These are phyloP conservation scores for Eumeta japonica DNA, from an alignment of 1,140 invertebrate species.

Conservation along the genomic window DNA sequence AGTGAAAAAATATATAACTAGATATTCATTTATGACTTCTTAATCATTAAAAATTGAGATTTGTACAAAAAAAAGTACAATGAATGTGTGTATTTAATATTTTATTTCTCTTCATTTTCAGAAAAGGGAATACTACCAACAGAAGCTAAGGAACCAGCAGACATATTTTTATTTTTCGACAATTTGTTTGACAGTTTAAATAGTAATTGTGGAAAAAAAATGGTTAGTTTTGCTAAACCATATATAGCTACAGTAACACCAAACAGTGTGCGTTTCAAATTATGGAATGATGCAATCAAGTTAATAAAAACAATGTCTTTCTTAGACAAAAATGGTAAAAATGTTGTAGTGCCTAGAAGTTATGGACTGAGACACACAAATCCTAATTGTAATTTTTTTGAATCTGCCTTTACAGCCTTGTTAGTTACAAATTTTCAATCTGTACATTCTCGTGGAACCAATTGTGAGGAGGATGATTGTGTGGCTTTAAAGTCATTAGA, in stretches of 20 bases:
- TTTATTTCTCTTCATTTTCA: conserved; percentile 12
- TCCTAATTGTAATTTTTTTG: conserved; percentile 7
- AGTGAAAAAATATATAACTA: too few relatives aligned
- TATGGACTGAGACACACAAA: conserved; percentile 10
- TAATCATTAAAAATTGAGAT: too few relatives aligned
- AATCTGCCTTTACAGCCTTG: conserved; percentile 7
- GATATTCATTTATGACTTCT: too few relatives aligned
- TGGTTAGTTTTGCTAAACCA: conserved; percentile 18
- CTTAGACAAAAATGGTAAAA: conserved; percentile 17
- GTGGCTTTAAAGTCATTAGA: conserved; percentile 3
- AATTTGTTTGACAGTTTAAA: conserved; percentile 17
- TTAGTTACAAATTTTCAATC: conserved; percentile 14
- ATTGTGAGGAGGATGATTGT: conserved; percentile 17
- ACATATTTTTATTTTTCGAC: conserved; percentile 19
- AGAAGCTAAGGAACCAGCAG: conserved; percentile 18
- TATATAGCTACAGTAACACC: too few relatives aligned
- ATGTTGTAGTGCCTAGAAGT: conserved; percentile 14
- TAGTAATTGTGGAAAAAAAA: conserved; percentile 8
- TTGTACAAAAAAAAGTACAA: too few relatives aligned
- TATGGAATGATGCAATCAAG: conserved; percentile 14
- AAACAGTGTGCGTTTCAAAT: conserved; percentile 24
- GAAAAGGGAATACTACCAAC: conserved; percentile 12
- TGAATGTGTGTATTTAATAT: neutral
- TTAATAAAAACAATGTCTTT: conserved; percentile 10
- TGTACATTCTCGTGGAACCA: conserved; percentile 10